Evolutionary conservation across 2,888 invertebrate species (phyloP).

Genomic region (Lithophane socia): DNA sequence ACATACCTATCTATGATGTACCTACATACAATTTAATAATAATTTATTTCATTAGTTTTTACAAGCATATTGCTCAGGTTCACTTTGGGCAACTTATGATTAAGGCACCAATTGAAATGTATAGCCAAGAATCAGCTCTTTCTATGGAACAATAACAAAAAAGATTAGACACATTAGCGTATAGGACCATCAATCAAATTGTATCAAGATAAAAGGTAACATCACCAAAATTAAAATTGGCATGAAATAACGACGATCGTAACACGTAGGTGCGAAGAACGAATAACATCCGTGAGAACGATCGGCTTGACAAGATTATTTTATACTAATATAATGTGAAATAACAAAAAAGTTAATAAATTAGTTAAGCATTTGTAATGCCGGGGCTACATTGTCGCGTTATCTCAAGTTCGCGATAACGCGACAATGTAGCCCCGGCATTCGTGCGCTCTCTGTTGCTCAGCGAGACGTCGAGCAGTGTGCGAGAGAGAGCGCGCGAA

Average conservation of each 20-base stretch:
- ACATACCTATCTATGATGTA: background rate
- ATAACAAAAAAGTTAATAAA: background rate
- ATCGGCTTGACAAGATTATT: constrained; percentile 7
- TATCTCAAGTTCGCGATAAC: too few species aligned
- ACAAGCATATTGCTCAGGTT: background rate
- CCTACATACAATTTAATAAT: background rate
- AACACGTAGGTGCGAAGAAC: constrained; percentile 19
- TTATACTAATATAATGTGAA: background rate
- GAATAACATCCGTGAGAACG: constrained; percentile 38
- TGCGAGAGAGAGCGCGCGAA: too few species aligned
- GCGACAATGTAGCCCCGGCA: too few species aligned
- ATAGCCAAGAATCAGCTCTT: background rate
- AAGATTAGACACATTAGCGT: background rate
- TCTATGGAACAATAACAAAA: background rate
- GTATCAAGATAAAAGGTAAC: constrained; percentile 15
- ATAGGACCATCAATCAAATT: constrained; percentile 3
- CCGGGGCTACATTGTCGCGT: too few species aligned
- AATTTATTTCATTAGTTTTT: background rate
- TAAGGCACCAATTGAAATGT: background rate
- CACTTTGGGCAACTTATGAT: too few species aligned
- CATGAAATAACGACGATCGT: constrained; percentile 1
- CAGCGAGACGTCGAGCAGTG: too few species aligned
- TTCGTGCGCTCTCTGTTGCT: too few species aligned
- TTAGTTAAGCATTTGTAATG: background rate
- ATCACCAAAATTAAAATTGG: constrained; percentile 6